phyloP scores from a whole-genome alignment of 2,113 vertebrate genomes.

The Solea senegalensis region DNA sequence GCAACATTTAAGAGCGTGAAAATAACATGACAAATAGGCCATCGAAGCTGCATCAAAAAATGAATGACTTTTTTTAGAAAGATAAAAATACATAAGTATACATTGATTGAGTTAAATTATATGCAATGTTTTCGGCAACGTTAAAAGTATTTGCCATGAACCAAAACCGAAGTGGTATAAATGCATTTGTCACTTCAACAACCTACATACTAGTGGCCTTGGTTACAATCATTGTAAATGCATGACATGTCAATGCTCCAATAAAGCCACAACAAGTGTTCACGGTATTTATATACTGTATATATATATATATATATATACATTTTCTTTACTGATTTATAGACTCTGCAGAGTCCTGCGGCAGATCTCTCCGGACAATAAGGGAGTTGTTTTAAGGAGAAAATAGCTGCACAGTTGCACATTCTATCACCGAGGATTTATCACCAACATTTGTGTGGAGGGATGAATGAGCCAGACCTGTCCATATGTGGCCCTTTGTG shows the following conservation, averaged over 20 bases:
- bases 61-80: too few relatives aligned
- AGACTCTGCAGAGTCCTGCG: constrained; percentile 8
- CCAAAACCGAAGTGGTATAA: too few relatives aligned
- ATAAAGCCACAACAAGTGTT: neutral
- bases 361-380: constrained; percentile 56
- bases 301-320: neutral
- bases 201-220: too few relatives aligned
- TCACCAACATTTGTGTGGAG: constrained; percentile 76
- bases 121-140: too few relatives aligned
- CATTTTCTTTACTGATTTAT: constrained; percentile 8
- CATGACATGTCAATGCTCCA: neutral
- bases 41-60: too few relatives aligned
- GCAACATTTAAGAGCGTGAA: too few relatives aligned
- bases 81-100: too few relatives aligned
- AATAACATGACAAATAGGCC: too few relatives aligned
- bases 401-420: constrained; percentile 73
- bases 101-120: too few relatives aligned
- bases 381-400: constrained; percentile 58
- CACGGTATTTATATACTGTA: neutral
- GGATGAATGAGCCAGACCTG: constrained; percentile 73
- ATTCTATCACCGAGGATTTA: constrained; percentile 76
- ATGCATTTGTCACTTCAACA: neutral
- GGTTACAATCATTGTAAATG: too few relatives aligned
- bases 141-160: too few relatives aligned
- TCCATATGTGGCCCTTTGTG: constrained; percentile 71